These are phyloP conservation scores for Brachionus manjavacas DNA, from an alignment of 1,140 invertebrate species.

Conservation along the genomic window DNA sequence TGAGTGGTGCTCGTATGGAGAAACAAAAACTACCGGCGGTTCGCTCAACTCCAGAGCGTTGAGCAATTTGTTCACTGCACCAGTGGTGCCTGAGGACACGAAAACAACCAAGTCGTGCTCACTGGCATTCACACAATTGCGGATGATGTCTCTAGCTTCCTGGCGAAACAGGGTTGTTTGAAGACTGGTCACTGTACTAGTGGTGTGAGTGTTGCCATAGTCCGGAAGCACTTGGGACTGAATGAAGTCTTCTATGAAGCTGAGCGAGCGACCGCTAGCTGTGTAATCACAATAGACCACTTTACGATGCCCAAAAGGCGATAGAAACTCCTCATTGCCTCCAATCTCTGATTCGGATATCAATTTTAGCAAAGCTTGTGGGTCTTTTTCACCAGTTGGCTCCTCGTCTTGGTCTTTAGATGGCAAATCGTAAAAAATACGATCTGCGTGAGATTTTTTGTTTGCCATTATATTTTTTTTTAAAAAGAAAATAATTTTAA, in stretches of 20 bases:
- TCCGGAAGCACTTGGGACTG: conserved; percentile 72
- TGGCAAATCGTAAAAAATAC: conserved; percentile 7
- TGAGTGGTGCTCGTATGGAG: conserved; percentile 76
- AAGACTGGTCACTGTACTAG: not conserved
- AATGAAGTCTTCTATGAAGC: conserved; percentile 83
- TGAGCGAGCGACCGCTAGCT: conserved; percentile 61
- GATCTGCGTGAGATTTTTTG: not conserved
- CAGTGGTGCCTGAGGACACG: conserved; percentile 42
- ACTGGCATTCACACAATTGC: conserved; percentile 42
- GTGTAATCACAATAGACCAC: conserved; percentile 42
- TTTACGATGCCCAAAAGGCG: not conserved
- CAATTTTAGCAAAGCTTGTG: not conserved
- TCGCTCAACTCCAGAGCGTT: conserved; percentile 41
- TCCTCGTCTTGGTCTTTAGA: not conserved
- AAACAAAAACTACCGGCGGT: conserved; percentile 63
- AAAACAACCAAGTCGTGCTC: conserved; percentile 45
- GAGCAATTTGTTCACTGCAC: conserved; percentile 44
- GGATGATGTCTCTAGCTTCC: conserved; percentile 41
- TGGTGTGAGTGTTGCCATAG: conserved; percentile 56
- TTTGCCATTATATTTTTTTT: not conserved
- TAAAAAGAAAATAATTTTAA: not conserved
- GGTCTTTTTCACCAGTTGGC: not conserved
- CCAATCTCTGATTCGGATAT: conserved; percentile 14
- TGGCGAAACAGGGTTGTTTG: conserved; percentile 34
- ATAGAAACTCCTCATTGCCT: not conserved